Base-by-base conservation (phyloP, 2,888 invertebrate genomes). In the Idaea aversata region DNA sequence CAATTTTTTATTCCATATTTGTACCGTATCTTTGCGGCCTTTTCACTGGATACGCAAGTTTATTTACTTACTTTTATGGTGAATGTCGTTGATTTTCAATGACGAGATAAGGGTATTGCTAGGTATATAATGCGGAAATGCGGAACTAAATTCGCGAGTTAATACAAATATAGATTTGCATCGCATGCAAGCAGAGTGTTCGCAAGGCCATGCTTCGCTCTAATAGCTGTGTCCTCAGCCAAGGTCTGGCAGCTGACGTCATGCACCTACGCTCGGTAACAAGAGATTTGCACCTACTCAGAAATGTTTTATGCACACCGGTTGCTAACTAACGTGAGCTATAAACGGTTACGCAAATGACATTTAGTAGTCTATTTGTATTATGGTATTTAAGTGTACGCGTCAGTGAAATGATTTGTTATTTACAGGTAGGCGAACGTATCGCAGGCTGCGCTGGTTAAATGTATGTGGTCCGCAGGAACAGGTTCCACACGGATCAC, bases 201-300 rank as follows among this genome's bases (percentile, higher is more conserved):
- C 76, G 79, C 84, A 85, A 89, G 88, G 85, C 87, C 88, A 87
- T 82, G 88, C 84, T 78, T 83, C 85, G 88, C 84, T 89, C 86
- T 90, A 89, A 88, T 88, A 90, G 87, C 82, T 82, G 81, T 86
- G 89, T 88, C 90, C 90, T 88, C 84, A 83, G 73, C 80, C 90
- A 89, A 91, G 91, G 91, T 86, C 84, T 88, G 78, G 83, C 77
- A 80, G 81, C 76, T 89, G 89, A 89, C 90, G 90, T 90, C 87
- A 90, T 70, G 71, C 82, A 82, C 80, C 83, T 86, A 85, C 86
- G 83, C 85, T 81, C 78, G 80, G 86, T 84, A 86, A 86, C 86
- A 83, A 84, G 82, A 87, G 84, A 86, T 86, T 86, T 81, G 82
- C 82, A 83, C 81, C 72, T 73, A 80, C 71, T 75, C 73, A 75